Percentiles rank a stretch among this genome's conserved stretches.
Conservation (phyloP, 2,113 vertebrate species). For the Pluvialis apricaria region DNA sequence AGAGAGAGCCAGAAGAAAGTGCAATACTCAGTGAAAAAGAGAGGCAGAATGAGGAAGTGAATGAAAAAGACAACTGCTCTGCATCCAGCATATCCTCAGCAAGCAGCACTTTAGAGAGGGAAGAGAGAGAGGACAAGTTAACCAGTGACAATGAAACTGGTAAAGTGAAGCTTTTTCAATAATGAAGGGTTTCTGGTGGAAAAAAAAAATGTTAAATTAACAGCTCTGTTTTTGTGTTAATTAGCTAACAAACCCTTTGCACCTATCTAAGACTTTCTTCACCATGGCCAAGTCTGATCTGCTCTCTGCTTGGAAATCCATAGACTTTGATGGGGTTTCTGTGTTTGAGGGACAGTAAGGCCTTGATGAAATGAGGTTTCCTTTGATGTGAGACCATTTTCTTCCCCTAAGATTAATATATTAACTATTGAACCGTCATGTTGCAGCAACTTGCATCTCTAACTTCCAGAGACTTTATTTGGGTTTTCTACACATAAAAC, state of each 20-base stretch:
- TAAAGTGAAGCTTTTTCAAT: constrained; percentile 66
- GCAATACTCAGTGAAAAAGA: constrained; percentile 92
- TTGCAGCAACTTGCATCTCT: neutral
- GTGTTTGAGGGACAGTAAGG: neutral
- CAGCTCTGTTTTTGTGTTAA: neutral
- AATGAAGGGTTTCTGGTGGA: constrained; percentile 6
- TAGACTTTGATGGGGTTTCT: neutral
- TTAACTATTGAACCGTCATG: neutral
- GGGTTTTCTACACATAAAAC: neutral
- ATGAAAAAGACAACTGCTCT: constrained; percentile 98
- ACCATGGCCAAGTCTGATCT: neutral
- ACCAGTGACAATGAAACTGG: constrained; percentile 83
- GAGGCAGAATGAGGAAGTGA: constrained; percentile 94
- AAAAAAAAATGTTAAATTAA: neutral
- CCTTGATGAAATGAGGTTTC: neutral
- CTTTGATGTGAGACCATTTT: neutral
- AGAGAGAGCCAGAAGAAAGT: constrained; percentile 83
- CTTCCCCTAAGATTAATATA: neutral
- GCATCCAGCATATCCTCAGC: constrained; percentile 97
- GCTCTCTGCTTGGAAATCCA: neutral
- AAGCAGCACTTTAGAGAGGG: constrained; percentile 96
- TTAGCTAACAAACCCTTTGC: neutral
- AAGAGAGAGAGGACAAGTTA: constrained; percentile 90
- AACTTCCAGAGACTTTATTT: neutral
- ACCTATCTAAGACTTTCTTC: neutral